Base-by-base conservation (phyloP, 2,888 invertebrate genomes). In the Holacanthella duospinosa region DNA sequence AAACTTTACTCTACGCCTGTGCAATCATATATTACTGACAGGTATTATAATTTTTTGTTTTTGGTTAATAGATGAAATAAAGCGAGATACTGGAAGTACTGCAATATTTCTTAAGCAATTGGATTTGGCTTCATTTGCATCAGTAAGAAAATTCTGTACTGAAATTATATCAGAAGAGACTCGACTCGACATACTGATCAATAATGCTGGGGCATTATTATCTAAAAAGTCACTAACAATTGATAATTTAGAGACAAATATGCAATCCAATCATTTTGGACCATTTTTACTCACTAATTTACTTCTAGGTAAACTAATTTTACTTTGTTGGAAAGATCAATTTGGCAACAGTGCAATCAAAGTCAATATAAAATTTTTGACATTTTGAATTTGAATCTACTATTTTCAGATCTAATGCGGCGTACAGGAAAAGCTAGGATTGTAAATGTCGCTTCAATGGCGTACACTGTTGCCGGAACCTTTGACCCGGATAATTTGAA, bases 201-300 rank as follows among this genome's bases (percentile, higher is more conserved):
- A 73, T 61, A 73, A 73, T 62, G 73, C 73, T 48, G 73, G 73
- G 29, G 67, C 69, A 29, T 69, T 71, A 54, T 68, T 71, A 9
- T 55, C 70, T 29, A 55, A 69, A 2, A 69, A 65, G 64, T 58
- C 55, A 24, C 64, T 69, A 29, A 67, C 67, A 28, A 69, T 66
- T 1, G 71, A 73, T 43, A 67, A 66, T 26, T 62, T 73, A 61
- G 71, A 71, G 57, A 57, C 61, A 29, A 68, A 69, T 28, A 66
- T 71, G 59, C 70, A 70, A 1, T 68, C 71, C 1, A 73, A 73
- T 62, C 71, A 71, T 43, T 70, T 73, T 76, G 95, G 95, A 0
- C 93, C 93, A 4, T 96, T 95, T 76, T 80, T 96, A 54, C 81
- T 97, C 16, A 95, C 94, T 0, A 93, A 93, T 78, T 83, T 96